Conservation (phyloP, 2,797 vertebrate genomes). For the Protonibea diacanthus region DNA sequence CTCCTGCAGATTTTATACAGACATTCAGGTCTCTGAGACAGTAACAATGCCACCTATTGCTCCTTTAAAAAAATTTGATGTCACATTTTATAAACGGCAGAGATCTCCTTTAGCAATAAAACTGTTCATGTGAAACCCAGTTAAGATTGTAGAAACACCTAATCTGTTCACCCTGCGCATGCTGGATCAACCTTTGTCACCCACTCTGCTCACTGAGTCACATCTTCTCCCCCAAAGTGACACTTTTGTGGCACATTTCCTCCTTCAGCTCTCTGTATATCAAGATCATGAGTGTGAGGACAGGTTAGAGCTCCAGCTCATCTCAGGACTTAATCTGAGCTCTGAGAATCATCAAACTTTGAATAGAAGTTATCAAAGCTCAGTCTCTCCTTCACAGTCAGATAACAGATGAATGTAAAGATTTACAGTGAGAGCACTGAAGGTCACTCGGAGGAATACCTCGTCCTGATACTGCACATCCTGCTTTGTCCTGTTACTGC, state of each 20-base stretch:
- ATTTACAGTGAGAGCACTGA: conserved; percentile 57
- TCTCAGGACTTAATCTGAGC: conserved; percentile 48
- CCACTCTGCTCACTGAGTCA: conserved; percentile 34
- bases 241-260: conserved; percentile 52
- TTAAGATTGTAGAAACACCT: conserved; percentile 47
- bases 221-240: conserved; percentile 24
- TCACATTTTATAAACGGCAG: conserved; percentile 24
- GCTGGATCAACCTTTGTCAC: conserved; percentile 45
- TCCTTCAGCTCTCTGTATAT: conserved; percentile 37
- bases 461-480: conserved; percentile 12
- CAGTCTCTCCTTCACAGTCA: conserved; percentile 39
- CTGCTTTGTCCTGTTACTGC: conserved; percentile 24
- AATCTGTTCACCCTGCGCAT: conserved; percentile 37
- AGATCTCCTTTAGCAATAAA: conserved; percentile 46
- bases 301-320: conserved; percentile 34
- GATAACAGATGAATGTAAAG: conserved; percentile 55
- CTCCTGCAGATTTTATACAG: conserved; percentile 17
- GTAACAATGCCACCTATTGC: conserved; percentile 15
- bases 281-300: conserved; percentile 36
- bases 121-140: conserved; percentile 35
- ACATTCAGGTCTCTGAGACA: not conserved
- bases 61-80: conserved; percentile 3
- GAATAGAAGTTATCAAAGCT: conserved; percentile 57
- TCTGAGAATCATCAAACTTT: conserved; percentile 59
- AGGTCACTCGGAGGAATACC: conserved; percentile 46